Conservation (phyloP, 64 coral and sea anemone species). For the Trachythela sp. region DNA sequence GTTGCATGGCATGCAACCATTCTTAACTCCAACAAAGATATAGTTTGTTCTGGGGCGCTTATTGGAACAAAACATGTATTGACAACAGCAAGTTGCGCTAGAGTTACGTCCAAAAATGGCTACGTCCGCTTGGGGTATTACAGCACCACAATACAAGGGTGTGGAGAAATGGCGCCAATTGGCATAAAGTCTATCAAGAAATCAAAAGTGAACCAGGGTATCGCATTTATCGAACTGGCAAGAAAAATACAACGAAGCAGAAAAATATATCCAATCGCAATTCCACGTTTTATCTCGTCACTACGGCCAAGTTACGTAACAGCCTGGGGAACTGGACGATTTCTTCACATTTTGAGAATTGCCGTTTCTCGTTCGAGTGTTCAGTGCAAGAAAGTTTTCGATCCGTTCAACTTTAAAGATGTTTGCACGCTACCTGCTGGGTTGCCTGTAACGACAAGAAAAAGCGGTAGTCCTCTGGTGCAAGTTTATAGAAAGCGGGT, state of each 20-base stretch:
- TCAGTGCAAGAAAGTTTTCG: not conserved
- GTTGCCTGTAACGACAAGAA: not conserved
- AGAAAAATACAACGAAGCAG: not conserved
- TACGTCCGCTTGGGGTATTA: not conserved
- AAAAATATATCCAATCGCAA: not conserved
- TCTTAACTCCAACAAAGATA: not conserved
- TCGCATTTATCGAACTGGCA: not conserved
- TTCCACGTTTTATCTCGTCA: not conserved
- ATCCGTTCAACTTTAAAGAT: not conserved
- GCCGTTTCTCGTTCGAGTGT: not conserved
- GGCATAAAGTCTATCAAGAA: not conserved
- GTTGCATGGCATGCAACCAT: not conserved
- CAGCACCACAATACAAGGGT: not conserved
- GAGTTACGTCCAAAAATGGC: not conserved
- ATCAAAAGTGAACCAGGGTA: not conserved
- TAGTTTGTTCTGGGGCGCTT: not conserved
- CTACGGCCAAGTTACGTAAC: not conserved
- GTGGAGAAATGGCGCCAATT: not conserved
- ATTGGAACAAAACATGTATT: not conserved
- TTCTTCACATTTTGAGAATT: not conserved
- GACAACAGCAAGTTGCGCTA: not conserved
- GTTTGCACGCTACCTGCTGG: not conserved
- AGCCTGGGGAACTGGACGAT: not conserved
- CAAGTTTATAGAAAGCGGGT: not conserved
- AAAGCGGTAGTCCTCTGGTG: not conserved